Base-by-base conservation (phyloP, 2,797 vertebrate genomes). In the Varecia variegata region DNA sequence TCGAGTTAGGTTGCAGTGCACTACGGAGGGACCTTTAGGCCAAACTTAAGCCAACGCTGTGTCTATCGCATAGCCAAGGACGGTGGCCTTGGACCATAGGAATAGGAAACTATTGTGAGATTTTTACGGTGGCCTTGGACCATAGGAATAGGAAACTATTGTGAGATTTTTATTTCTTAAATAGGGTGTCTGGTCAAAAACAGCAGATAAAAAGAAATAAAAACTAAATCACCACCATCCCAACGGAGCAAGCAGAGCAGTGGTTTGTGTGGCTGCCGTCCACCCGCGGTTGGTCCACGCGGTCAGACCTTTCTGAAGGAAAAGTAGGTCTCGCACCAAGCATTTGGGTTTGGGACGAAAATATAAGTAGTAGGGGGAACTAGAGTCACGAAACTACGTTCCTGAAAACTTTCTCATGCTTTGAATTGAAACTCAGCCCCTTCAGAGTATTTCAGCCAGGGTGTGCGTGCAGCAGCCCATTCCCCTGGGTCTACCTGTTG, bases 71-170 rank as follows among this genome's bases (percentile, higher is more conserved):
- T 65, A 47, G 60, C 38, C 40, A 82, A 20, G 27, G 70, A 25
- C 74, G 40, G 47, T 82, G 73, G 35, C 43, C 38, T 82, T 4
- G 50, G 83, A 43, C 76, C 10, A 0, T n/a, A 1, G 2, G 74
- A 1, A 0, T 14, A 17, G 10, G 43, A 52, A 71, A 56, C 10
- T 38, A 6, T 40, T 23, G 1, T 4, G 12, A 35, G 76, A 21
- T 17, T 56, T 4, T 8, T 58, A 2, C 74, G 40, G 47, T 82
- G 73, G 35, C 43, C 38, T 82, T 4, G 50, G 83, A 43, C 76
- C 10, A 0, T n/a, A 1, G 2, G 74, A 1, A 0, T 14, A 17
- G 10, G 43, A 52, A 71, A 56, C 10, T 38, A 6, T 40, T 23
- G 1, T 4, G 12, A 35, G 76, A 21, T 17, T 56, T 4, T 8